Evolutionary conservation across 2,113 vertebrate species (phyloP).

Genomic region (Microtus oregoni): DNA sequence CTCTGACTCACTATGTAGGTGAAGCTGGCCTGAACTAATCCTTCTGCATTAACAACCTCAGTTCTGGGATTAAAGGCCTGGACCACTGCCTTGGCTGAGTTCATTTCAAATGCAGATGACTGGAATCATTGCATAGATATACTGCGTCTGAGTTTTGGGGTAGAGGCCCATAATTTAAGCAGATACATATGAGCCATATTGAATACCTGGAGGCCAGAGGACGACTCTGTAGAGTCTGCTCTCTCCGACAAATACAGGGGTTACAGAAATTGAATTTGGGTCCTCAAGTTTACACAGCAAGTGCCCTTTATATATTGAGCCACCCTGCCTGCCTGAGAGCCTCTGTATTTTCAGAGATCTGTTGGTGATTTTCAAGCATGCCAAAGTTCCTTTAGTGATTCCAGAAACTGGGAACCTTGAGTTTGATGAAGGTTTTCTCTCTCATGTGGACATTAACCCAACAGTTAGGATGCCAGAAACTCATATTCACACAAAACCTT

Average conservation of each 20-base stretch:
- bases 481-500: background rate
- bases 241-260: background rate
- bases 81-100: background rate
- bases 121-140: background rate
- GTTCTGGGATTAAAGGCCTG: background rate
- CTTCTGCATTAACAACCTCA: background rate
- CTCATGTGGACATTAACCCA: background rate
- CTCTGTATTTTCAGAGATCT: background rate
- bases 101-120: background rate
- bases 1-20: background rate
- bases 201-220: background rate
- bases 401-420: too few species aligned
- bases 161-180: background rate
- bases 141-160: background rate
- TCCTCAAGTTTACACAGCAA: background rate
- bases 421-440: background rate
- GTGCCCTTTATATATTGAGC: background rate
- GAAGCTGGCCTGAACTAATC: background rate
- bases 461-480: background rate
- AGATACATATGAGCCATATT: background rate
- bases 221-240: too few species aligned
- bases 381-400: background rate
- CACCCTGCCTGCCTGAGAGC: too few species aligned
- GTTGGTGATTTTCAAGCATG: background rate
- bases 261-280: background rate